Percentiles rank a stretch among this genome's conserved stretches.
Conservation (phyloP, 1,140 invertebrate species). For the Choristoneura fumiferana region DNA sequence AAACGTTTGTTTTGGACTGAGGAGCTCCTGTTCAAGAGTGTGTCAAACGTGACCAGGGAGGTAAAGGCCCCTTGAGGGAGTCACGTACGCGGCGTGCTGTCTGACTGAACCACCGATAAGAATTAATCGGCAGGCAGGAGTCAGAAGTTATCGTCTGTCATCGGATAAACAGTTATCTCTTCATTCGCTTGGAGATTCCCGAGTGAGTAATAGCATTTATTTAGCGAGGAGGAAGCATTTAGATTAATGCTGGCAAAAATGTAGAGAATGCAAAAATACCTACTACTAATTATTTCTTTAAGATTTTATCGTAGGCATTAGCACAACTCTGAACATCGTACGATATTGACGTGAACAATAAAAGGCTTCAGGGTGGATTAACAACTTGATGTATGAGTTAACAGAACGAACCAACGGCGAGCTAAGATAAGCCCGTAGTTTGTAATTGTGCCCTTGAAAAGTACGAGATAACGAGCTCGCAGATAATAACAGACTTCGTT, state of each 20-base stretch:
- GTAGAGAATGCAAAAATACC: no score
- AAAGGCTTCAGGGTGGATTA: conserved; percentile 10
- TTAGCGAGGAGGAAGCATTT: no score
- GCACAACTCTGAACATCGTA: background rate
- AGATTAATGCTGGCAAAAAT: no score
- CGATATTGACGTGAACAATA: conserved; percentile 13
- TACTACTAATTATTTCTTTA: no score
- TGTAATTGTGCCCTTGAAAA: conserved; percentile 24
- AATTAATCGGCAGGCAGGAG: conserved; percentile 33
- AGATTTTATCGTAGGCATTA: no score
- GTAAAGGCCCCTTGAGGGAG: conserved; percentile 36
- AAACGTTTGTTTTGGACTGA: conserved; percentile 31
- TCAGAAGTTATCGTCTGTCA: conserved; percentile 29
- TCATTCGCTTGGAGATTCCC: conserved; percentile 15
- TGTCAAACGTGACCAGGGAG: conserved; percentile 55
- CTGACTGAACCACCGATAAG: conserved; percentile 29
- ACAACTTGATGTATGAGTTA: conserved; percentile 1
- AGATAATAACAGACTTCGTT: conserved; percentile 24
- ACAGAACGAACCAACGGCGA: background rate
- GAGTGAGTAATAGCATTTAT: background rate
- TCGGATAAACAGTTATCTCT: conserved; percentile 24
- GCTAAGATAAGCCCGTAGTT: conserved; percentile 13
- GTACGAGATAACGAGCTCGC: conserved; percentile 23
- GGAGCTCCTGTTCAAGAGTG: conserved; percentile 42
- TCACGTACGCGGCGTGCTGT: conserved; percentile 50